Evolutionary conservation across 2,113 vertebrate genomes (phyloP).

Genomic region (Engraulis encrasicolus): DNA sequence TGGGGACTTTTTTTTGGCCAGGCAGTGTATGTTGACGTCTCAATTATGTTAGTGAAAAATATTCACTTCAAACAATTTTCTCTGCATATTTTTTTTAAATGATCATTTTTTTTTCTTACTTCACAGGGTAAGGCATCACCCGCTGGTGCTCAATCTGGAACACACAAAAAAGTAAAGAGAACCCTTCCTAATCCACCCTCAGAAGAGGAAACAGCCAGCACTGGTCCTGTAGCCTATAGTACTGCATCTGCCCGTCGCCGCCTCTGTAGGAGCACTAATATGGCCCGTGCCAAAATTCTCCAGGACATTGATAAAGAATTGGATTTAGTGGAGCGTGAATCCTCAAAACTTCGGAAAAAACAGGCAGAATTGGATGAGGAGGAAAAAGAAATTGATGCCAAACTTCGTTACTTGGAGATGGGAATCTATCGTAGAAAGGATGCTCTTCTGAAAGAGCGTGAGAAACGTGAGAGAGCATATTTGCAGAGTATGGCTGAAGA

Average conservation of each 20-base stretch:
- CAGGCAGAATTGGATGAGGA: constrained; percentile 98
- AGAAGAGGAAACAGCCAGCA: constrained; percentile 82
- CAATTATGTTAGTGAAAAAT: too few relatives aligned
- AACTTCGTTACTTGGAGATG: constrained; percentile 96
- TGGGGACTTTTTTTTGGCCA: too few relatives aligned
- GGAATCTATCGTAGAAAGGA: constrained; percentile 97
- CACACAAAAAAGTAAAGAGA: constrained; percentile 96
- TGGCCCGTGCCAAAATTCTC: constrained; percentile 97
- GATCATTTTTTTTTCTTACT: constrained; percentile 28
- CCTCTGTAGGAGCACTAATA: constrained; percentile 93
- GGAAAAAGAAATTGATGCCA: constrained; percentile 98
- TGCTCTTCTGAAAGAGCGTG: constrained; percentile 90
- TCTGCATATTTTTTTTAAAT: not conserved
- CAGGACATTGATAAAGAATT: constrained; percentile 98
- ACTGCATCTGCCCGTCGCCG: constrained; percentile 89
- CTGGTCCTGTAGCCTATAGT: constrained; percentile 79
- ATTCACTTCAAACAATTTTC: not conserved
- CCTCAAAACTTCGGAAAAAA: constrained; percentile 96
- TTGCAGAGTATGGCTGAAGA: constrained; percentile 97
- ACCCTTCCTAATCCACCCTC: constrained; percentile 96
- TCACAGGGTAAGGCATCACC: constrained; percentile 83
- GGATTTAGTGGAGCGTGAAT: constrained; percentile 94
- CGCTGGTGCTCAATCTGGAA: constrained; percentile 80
- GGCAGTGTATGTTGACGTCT: too few relatives aligned
- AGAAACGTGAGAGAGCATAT: constrained; percentile 95